These are phyloP conservation scores for Melanostoma scalare DNA, from an alignment of 2,888 invertebrate species.

Conservation along the genomic window DNA sequence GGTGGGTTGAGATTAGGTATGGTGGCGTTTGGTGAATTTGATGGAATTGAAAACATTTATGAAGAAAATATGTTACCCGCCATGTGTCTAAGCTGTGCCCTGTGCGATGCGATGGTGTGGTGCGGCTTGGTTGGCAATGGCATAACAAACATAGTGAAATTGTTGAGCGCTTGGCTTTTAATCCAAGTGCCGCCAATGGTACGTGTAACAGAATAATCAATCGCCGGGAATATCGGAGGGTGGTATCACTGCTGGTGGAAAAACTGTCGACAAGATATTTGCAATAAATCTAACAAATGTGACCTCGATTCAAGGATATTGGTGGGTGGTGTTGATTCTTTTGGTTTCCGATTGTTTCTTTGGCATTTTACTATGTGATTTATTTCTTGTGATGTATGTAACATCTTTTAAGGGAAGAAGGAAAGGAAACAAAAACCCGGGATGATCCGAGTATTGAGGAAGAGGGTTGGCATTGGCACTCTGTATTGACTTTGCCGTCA, in stretches of 20 bases:
- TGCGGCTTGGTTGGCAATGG: neutral
- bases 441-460: too few species aligned
- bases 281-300: conserved; percentile 71
- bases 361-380: conserved; percentile 20
- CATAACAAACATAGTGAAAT: conserved; percentile 47
- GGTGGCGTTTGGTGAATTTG: conserved; percentile 35
- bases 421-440: too few species aligned
- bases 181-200: conserved; percentile 60
- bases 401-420: neutral
- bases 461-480: conserved; percentile 29
- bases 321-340: conserved; percentile 50
- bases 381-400: conserved; percentile 21
- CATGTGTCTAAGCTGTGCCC: conserved; percentile 50
- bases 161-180: conserved; percentile 65
- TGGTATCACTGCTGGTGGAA: conserved; percentile 24
- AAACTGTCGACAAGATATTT: conserved; percentile 69
- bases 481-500: conserved; percentile 32
- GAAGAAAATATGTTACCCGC: conserved; percentile 73
- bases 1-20: conserved; percentile 9
- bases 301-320: conserved; percentile 68
- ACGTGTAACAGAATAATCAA: conserved; percentile 70
- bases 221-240: conserved; percentile 40
- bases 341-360: conserved; percentile 61
- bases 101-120: conserved; percentile 1
- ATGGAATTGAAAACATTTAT: conserved; percentile 71